Evolutionary conservation across 2,888 invertebrate genomes (phyloP).

Genomic region (Carpatolechia fugitivella): DNA sequence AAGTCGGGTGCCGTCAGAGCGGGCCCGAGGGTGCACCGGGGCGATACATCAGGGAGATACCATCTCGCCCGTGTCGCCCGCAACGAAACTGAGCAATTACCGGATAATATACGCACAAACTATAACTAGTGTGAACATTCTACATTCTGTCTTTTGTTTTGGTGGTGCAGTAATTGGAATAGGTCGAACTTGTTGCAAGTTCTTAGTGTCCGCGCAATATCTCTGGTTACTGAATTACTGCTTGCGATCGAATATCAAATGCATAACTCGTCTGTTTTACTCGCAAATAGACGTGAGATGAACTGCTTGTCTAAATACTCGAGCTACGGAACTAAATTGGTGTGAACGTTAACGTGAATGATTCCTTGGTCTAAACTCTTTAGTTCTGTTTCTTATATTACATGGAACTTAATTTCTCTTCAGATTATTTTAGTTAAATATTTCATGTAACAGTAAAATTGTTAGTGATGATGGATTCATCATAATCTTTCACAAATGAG

Average conservation of each 20-base stretch:
- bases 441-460: not conserved
- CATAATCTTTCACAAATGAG: too few relatives aligned
- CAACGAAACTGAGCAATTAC: constrained; percentile 60
- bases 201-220: not conserved
- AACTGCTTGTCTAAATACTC: too few relatives aligned
- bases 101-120: constrained; percentile 33
- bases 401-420: too few relatives aligned
- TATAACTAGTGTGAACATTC: constrained; percentile 13
- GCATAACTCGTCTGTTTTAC: not conserved
- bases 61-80: constrained; percentile 54
- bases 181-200: not conserved
- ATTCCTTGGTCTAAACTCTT: not conserved
- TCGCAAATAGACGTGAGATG: not conserved
- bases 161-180: not conserved
- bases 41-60: constrained; percentile 64
- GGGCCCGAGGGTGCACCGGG: constrained; percentile 28
- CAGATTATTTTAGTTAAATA: too few relatives aligned
- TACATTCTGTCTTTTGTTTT: not conserved
- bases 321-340: too few relatives aligned
- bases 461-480: too few relatives aligned
- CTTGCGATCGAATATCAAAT: too few relatives aligned
- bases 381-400: not conserved
- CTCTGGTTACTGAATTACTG: too few relatives aligned
- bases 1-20: constrained; percentile 44
- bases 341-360: too few relatives aligned